Percentiles rank a stretch among this genome's conserved stretches.
Conservation (phyloP, 2,113 vertebrate genomes). For the Smithornis capensis region DNA sequence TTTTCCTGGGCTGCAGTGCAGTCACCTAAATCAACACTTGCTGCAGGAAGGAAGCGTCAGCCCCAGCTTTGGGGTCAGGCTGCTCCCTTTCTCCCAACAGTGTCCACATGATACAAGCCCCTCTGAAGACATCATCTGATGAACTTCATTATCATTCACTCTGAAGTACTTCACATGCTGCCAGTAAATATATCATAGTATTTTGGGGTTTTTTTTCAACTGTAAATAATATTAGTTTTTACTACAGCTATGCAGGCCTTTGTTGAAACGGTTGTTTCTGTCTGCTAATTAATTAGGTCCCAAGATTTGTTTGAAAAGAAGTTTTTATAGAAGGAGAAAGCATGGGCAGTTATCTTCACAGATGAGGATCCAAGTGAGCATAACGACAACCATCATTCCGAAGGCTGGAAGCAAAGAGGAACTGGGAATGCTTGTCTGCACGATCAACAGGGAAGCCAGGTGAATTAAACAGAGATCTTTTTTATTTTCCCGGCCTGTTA, state of each 20-base stretch:
- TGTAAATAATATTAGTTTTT: background rate
- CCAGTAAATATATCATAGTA: background rate
- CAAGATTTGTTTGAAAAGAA: background rate
- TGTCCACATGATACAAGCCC: background rate
- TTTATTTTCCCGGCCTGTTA: slow-evolving; percentile 28
- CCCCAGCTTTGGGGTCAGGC: background rate
- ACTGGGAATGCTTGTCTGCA: background rate
- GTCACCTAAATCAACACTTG: background rate
- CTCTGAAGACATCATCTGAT: background rate
- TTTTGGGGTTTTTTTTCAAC: background rate
- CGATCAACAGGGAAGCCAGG: slow-evolving; percentile 7
- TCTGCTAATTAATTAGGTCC: background rate
- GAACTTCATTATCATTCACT: background rate
- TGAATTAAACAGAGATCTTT: background rate
- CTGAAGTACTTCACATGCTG: background rate
- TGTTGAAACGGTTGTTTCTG: background rate
- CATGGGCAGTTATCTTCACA: background rate
- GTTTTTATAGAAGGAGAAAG: background rate
- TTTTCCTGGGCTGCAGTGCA: background rate
- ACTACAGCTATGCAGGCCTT: background rate
- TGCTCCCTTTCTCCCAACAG: background rate
- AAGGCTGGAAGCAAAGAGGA: slow-evolving; percentile 22
- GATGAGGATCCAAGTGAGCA: background rate
- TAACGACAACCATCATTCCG: background rate
- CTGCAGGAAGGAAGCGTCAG: background rate